Base-by-base conservation (phyloP, 2,888 invertebrate genomes). In the Euphydryas editha region DNA sequence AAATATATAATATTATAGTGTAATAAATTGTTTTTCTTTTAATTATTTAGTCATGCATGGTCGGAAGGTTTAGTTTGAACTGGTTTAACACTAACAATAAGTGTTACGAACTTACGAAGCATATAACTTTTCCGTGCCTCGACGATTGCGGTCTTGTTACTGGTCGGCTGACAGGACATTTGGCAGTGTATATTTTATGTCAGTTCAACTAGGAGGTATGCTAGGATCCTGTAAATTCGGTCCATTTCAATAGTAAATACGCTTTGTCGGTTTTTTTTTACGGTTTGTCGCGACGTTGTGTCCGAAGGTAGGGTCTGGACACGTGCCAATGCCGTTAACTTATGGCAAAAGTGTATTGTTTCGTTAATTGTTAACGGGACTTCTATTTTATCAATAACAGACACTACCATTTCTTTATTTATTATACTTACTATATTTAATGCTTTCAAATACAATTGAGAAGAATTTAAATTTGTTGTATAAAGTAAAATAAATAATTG, bases 141-240 rank as follows among this genome's bases (percentile, higher is more conserved):
- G 54, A 36, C 54, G 17, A 54, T 54, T 54, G 30, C 17, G 54
- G 54, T 36, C 10, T 54, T 54, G 36, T 36, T 54, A 30, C 8
- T 24, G 36, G 30, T 36, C 54, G 49, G 15, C 30, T 24, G 24
- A 54, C n/a, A 15, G 18, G 54, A 54, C 54, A 11, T 54, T 17
- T 24, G 1, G 24, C 17, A 36, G 10, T 30, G 15, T 54, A 5
- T 10, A 10, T 10, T 17, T 36, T 54, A 54, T 24, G n/a, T 10
- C 8, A 30, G 8, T 1, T 30, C 3, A 17, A 54, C 17, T 36
- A 54, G 54, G 36, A 15, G 3, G 54, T 30, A 11, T 10, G n/a
- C 13, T 54, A 17, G 0, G 11, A 7, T 36, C 17, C 36, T 54
- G 24, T 51, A 17, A 17, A 30, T 54, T 17, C 36, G 10, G 10